Conservation (phyloP, 2,888 invertebrate species). For the Philereme vetulata region DNA sequence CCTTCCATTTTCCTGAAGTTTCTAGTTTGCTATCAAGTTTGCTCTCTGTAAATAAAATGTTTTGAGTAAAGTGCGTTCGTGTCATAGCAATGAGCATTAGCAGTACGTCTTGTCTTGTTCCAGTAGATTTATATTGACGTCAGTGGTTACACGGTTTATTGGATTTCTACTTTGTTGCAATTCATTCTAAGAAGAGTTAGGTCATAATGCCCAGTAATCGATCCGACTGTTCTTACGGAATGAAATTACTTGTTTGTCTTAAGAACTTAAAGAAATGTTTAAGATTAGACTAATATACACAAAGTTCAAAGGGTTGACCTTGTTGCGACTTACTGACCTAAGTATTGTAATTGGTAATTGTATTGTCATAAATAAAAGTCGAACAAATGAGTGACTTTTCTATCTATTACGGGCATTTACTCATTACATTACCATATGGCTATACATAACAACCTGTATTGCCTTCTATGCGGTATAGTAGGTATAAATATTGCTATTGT, state of each 20-base stretch:
- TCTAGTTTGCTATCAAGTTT: too few species aligned
- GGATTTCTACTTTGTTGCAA: constrained; percentile 2
- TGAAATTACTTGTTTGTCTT: constrained; percentile 1
- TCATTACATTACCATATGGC: constrained; percentile 10
- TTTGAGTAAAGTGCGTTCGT: background rate
- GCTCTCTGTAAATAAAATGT: too few species aligned
- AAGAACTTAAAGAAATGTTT: background rate
- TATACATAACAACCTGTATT: constrained; percentile 3
- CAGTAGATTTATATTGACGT: background rate
- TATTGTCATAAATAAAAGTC: constrained; percentile 1
- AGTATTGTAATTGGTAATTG: constrained; percentile 6
- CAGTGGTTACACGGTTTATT: constrained; percentile 6
- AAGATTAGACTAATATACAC: too few species aligned
- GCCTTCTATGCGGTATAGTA: background rate
- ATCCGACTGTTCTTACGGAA: constrained; percentile 1
- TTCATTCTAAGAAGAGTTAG: background rate
- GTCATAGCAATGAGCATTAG: background rate
- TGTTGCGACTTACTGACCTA: constrained; percentile 3
- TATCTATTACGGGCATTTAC: constrained; percentile 5
- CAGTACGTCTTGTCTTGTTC: background rate
- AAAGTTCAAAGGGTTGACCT: constrained; percentile 7
- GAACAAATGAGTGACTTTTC: constrained; percentile 5
- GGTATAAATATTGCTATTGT: constrained; percentile 12
- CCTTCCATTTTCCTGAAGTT: too few species aligned
- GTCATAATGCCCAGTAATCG: background rate